Conservation (phyloP, 2,888 invertebrate species). For the Oligia latruncula region DNA sequence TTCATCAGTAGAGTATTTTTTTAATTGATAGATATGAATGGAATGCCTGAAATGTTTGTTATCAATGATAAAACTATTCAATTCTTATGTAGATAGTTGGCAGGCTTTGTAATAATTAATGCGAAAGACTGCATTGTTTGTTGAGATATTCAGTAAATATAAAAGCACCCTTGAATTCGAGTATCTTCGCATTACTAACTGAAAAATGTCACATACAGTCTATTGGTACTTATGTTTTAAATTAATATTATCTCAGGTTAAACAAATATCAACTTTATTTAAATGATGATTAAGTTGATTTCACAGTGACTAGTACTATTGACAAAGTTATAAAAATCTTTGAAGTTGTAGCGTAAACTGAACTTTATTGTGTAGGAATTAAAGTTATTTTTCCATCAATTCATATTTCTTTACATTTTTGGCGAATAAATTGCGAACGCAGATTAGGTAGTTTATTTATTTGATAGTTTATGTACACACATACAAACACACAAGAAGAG, state of each 20-base stretch:
- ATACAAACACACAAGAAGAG: not conserved
- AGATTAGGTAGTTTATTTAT: no score
- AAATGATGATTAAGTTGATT: no score
- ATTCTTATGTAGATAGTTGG: not conserved
- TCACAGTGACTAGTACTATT: no score
- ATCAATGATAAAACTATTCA: not conserved
- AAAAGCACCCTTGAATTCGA: not conserved
- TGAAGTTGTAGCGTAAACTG: no score
- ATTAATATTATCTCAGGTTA: no score
- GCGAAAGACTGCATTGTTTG: not conserved
- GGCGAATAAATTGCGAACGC: no score
- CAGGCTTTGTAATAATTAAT: not conserved
- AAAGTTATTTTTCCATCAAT: no score
- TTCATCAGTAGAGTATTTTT: slow-evolving; percentile 9
- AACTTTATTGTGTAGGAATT: no score
- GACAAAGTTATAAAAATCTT: no score
- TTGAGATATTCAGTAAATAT: not conserved
- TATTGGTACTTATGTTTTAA: no score
- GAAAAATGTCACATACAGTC: not conserved
- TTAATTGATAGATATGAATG: not conserved
- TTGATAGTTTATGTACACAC: not conserved
- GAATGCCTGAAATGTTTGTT: not conserved
- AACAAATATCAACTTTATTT: no score
- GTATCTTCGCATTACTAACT: not conserved
- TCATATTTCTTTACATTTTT: no score